phyloP scores from a whole-genome alignment of 2,888 invertebrate species.

The Andrena flavipes region DNA sequence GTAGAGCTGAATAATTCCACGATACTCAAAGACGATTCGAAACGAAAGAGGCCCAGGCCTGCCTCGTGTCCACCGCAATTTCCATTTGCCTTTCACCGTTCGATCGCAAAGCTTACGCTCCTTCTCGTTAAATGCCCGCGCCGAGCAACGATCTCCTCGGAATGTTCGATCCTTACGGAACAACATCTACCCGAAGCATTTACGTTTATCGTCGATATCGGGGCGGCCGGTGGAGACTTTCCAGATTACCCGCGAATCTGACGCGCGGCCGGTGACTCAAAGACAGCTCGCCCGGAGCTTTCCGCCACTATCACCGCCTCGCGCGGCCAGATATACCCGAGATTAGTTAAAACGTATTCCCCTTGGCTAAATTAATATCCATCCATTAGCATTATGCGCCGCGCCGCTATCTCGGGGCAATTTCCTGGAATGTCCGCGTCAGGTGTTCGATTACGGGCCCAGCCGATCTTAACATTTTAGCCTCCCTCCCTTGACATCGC shows the following conservation, averaged over 20 bases:
- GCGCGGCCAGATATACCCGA: constrained; percentile 1
- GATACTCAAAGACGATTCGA: not conserved
- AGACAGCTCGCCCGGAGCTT: not conserved
- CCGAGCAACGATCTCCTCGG: not conserved
- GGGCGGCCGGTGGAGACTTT: constrained; percentile 2
- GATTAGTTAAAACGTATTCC: constrained; percentile 57
- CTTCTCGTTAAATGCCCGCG: not conserved
- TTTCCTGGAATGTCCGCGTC: constrained; percentile 50
- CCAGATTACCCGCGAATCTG: constrained; percentile 21
- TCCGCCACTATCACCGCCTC: not conserved
- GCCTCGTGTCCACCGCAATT: not conserved
- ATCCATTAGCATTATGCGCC: constrained; percentile 60
- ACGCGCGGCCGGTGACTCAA: not conserved
- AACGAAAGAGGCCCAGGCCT: not conserved
- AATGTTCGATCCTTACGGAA: not conserved
- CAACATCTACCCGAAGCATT: not conserved
- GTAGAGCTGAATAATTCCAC: not conserved
- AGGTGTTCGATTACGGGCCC: constrained; percentile 58
- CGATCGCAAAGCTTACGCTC: not conserved
- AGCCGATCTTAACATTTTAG: constrained; percentile 63
- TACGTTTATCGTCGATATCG: constrained; percentile 29
- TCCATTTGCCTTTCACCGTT: constrained; percentile 1
- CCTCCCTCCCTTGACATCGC: constrained; percentile 38
- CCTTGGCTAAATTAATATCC: constrained; percentile 58
- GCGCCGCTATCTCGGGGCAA: constrained; percentile 49